Evolutionary conservation across 2,797 vertebrate species (phyloP), one percentile per base, ranked within the genome.

Genomic region (Holocentrus rufus): DNA sequence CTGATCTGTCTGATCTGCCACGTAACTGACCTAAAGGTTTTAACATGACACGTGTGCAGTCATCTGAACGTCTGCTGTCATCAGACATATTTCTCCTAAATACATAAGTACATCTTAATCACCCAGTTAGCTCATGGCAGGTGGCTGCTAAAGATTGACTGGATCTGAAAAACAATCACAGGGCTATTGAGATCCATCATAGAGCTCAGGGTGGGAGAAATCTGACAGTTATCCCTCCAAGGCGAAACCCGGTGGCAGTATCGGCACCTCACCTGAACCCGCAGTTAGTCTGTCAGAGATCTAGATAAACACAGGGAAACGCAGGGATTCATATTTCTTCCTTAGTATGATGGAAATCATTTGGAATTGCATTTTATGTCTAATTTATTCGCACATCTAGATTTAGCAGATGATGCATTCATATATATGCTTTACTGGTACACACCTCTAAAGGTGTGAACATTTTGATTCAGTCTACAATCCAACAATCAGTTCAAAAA

Each of bases 191-290:
- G 82, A 79, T 60, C 82, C 20, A n/a, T 88, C 86, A 88, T 62
- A 72, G 72, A 85, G 87, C 87, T 58, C 79, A 89, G 22, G 81
- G 84, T 83, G 89, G 90, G 89, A 85, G 87, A 39, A 90, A 93
- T 85, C 80, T 92, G 94, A 95, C 94, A 93, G 88, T 92, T 92
- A 93, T 94, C 90, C 92, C 81, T 71, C 69, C 63, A 82, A 34
- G 89, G 79, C 87, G 86, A 84, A 90, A 74, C 84, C 82, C 80
- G 74, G 80, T 85, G 75, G 84, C 90, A 90, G 87, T 77, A 93
- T 92, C 91, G 92, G 70, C 87, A 87, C 22, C 69, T 88, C 75
- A 59, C 1, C 63, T 14, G 17, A 66, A 42, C 80, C 60, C 1
- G 74, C 92, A 91, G 88, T 87, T 91, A 89, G 88, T 47, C 85